phyloP scores from a whole-genome alignment of 2,113 vertebrate species.

The Lipophrys pholis region DNA sequence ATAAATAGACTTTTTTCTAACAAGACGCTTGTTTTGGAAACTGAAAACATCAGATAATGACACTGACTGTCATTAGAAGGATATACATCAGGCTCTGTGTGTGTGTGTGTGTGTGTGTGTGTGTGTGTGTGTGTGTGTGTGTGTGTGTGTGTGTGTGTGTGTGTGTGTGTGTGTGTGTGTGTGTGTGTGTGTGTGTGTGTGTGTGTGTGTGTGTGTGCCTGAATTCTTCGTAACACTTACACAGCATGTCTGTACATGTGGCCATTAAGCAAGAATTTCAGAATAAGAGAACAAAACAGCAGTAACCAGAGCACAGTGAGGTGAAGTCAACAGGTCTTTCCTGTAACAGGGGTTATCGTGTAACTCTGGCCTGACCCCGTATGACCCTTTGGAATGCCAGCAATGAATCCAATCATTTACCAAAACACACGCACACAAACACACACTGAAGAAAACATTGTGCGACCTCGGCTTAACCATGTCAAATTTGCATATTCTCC shows the following conservation, averaged over 20 bases:
- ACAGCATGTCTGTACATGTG: background rate
- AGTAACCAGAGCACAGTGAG: slow-evolving; percentile 21
- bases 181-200: too few species aligned
- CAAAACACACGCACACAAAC: background rate
- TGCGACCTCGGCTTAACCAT: too few species aligned
- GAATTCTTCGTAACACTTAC: background rate
- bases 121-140: background rate
- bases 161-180: background rate
- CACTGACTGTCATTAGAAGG: too few species aligned
- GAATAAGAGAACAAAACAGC: slow-evolving; percentile 34
- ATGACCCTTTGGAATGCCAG: slow-evolving; percentile 6
- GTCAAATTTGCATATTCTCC: too few species aligned
- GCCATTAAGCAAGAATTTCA: background rate
- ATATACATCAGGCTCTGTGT: too few species aligned
- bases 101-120: too few species aligned
- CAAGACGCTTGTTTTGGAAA: too few species aligned
- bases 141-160: slow-evolving; percentile 9
- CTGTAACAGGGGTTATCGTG: slow-evolving; percentile 42
- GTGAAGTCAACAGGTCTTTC: slow-evolving; percentile 23
- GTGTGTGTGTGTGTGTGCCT: slow-evolving; percentile 4
- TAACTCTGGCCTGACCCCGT: slow-evolving; percentile 27
- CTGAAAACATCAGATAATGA: too few species aligned
- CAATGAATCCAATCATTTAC: background rate
- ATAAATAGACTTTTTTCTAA: too few species aligned
- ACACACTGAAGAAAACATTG: background rate